Conservation (phyloP, 2,888 invertebrate genomes). For the Chelonus formosanus region DNA sequence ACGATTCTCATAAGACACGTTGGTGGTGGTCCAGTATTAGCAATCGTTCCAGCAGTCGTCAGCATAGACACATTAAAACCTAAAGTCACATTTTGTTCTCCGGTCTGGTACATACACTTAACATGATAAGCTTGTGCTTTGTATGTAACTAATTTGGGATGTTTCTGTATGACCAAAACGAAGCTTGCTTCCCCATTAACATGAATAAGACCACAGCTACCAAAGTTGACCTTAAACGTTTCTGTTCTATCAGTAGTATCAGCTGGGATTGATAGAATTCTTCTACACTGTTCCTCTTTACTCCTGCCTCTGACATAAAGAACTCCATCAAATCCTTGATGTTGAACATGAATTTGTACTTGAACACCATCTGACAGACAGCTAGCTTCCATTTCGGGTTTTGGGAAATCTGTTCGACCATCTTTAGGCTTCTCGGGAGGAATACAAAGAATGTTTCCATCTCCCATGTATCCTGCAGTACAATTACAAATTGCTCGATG, state of each 20-base stretch:
- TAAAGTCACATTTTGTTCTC: slow-evolving; percentile 89
- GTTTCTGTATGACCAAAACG: slow-evolving; percentile 93
- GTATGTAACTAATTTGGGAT: slow-evolving; percentile 93
- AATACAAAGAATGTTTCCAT: slow-evolving; percentile 77
- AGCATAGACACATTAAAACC: slow-evolving; percentile 96
- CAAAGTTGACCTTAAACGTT: slow-evolving; percentile 88
- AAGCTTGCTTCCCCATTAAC: slow-evolving; percentile 92
- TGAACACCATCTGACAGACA: slow-evolving; percentile 92
- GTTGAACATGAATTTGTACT: slow-evolving; percentile 68
- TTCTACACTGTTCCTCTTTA: slow-evolving; percentile 88
- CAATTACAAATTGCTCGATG: slow-evolving; percentile 83
- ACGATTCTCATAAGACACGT: slow-evolving; percentile 92
- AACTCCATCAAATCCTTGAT: slow-evolving; percentile 82
- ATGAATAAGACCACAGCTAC: slow-evolving; percentile 90
- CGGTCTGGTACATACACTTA: slow-evolving; percentile 93
- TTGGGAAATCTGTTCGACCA: slow-evolving; percentile 80
- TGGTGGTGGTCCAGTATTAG: slow-evolving; percentile 93
- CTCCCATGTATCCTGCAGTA: slow-evolving; percentile 78
- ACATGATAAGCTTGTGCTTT: slow-evolving; percentile 96
- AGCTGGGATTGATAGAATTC: slow-evolving; percentile 79
- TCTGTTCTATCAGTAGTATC: slow-evolving; percentile 67
- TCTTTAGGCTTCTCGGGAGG: slow-evolving; percentile 25
- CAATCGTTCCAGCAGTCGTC: slow-evolving; percentile 93
- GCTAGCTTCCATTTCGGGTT: slow-evolving; percentile 86
- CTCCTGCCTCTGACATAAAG: slow-evolving; percentile 94